Conservation (phyloP, 2,113 vertebrate species). For the Steatornis caripensis region DNA sequence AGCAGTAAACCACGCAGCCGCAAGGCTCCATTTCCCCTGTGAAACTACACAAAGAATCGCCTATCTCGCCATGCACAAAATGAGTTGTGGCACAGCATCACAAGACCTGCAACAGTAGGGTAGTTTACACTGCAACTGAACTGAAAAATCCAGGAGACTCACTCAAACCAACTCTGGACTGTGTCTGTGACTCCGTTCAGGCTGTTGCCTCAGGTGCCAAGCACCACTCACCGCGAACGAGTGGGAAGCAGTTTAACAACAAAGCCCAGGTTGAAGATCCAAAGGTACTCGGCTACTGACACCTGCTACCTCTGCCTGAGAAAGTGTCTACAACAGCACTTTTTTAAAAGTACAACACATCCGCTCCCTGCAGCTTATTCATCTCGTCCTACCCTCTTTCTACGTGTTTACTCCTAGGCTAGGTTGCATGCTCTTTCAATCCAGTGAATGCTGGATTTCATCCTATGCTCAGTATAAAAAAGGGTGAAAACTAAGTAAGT, state of each 20-base stretch:
- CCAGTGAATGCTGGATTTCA: not conserved
- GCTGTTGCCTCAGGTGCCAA: not conserved
- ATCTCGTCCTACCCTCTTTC: not conserved
- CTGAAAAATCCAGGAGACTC: not conserved
- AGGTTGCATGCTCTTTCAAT: not conserved
- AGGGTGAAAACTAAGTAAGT: not conserved
- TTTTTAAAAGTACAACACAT: rapidly evolving
- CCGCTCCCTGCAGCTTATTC: not conserved
- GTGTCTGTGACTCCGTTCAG: rapidly evolving
- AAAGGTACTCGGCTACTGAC: not conserved
- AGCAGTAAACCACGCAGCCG: rapidly evolving
- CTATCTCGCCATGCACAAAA: not conserved
- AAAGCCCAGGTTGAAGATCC: not conserved
- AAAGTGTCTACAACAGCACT: not conserved
- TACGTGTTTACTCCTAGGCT: not conserved
- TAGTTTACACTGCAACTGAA: not conserved
- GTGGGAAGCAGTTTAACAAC: not conserved
- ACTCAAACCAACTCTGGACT: not conserved
- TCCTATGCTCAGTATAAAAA: not conserved
- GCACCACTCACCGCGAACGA: not conserved
- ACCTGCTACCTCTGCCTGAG: not conserved
- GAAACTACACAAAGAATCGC: not conserved
- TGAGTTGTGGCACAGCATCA: rapidly evolving
- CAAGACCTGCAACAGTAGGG: not conserved
- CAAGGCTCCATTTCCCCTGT: not conserved